These are phyloP conservation scores for Portunus trituberculatus DNA, from an alignment of 1,140 invertebrate species.

Conservation along the genomic window DNA sequence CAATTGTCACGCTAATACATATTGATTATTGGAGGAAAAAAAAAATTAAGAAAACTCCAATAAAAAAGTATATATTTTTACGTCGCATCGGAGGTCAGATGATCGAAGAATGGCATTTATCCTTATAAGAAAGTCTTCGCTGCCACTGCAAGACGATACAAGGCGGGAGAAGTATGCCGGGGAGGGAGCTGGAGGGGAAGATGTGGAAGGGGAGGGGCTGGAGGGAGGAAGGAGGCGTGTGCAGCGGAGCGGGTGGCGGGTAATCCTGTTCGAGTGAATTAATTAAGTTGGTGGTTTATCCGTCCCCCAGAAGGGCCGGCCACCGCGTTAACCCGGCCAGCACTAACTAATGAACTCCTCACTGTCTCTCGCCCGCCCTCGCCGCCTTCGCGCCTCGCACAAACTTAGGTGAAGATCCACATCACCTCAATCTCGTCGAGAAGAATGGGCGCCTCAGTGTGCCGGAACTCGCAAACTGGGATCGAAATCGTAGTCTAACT, in stretches of 20 bases:
- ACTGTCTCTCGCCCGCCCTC: not conserved
- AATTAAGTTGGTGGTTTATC: conserved; percentile 73
- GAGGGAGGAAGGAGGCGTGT: conserved; percentile 21
- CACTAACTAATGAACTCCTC: conserved; percentile 63
- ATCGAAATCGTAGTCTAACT: conserved; percentile 33
- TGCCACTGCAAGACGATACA: not conserved
- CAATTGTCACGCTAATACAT: too few species aligned
- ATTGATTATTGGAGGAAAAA: too few species aligned
- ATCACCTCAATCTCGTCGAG: not conserved
- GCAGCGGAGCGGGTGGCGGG: conserved; percentile 55
- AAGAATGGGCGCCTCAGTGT: conserved; percentile 13
- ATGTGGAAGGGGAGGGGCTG: not conserved
- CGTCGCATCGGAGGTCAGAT: too few species aligned
- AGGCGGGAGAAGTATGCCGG: not conserved
- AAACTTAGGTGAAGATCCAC: not conserved
- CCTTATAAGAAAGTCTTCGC: too few species aligned
- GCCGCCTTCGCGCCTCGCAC: not conserved
- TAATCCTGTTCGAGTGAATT: conserved; percentile 65
- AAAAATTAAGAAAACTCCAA: too few species aligned
- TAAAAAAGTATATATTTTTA: too few species aligned
- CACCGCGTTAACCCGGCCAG: conserved; percentile 38
- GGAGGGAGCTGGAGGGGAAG: not conserved
- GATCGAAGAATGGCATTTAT: too few species aligned
- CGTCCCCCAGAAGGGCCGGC: conserved; percentile 44
- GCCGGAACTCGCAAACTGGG: conserved; percentile 16